phyloP scores from a whole-genome alignment of 2,888 invertebrate genomes.

The Mantis religiosa region DNA sequence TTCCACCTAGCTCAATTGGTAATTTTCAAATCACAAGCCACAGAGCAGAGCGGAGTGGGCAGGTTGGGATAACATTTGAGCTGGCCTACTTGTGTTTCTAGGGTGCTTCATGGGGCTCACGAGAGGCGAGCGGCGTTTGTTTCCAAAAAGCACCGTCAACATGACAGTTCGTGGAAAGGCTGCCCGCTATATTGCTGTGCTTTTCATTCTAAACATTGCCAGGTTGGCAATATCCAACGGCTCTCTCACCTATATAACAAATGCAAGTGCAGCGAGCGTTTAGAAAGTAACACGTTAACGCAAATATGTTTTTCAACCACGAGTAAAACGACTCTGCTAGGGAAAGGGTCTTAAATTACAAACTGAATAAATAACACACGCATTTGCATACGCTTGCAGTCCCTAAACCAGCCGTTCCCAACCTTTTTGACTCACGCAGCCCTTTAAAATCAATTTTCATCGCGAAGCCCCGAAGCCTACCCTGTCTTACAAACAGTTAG shows the following conservation, averaged over 20 bases:
- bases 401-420: too few species aligned
- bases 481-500: too few species aligned
- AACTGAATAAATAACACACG: too few species aligned
- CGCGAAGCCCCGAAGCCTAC: too few species aligned
- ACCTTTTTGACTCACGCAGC: too few species aligned
- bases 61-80: neutral
- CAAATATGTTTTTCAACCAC: neutral
- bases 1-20: neutral
- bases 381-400: too few species aligned
- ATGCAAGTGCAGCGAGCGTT: neutral
- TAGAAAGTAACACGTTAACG: neutral
- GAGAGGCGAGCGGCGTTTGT: neutral
- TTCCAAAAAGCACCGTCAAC: neutral
- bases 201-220: neutral
- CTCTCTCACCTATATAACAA: neutral
- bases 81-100: neutral
- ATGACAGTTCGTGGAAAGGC: neutral
- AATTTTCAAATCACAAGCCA: neutral
- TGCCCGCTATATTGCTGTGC: neutral
- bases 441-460: too few species aligned
- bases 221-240: neutral
- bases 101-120: neutral
- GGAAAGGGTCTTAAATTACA: too few species aligned
- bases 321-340: too few species aligned
- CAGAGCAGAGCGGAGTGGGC: neutral